Conservation (phyloP, 1,140 invertebrate species). For the Drosophila takahashii region DNA sequence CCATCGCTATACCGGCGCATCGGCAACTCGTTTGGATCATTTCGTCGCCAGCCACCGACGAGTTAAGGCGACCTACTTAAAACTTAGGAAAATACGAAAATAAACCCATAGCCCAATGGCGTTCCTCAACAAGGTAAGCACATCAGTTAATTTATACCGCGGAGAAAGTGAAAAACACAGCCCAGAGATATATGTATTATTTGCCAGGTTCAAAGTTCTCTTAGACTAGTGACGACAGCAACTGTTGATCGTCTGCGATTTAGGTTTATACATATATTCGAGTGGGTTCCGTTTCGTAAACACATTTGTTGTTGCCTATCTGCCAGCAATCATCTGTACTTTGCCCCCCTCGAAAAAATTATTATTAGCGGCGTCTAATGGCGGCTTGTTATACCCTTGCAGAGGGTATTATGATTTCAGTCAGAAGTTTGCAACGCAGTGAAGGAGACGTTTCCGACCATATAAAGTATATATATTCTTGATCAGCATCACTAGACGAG, state of each 20-base stretch:
- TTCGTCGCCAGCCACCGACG: constrained; percentile 42
- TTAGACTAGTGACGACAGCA: constrained; percentile 39
- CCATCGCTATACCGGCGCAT: constrained; percentile 23
- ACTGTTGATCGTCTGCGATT: constrained; percentile 39
- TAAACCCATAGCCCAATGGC: constrained; percentile 59
- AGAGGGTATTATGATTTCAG: no score
- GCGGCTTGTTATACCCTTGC: no score
- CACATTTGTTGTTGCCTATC: constrained; percentile 40
- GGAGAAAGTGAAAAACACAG: constrained; percentile 28
- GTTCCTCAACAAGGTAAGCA: constrained; percentile 79
- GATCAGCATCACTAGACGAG: no score
- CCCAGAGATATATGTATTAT: not conserved
- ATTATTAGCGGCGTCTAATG: constrained; percentile 40
- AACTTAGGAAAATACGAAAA: constrained; percentile 23
- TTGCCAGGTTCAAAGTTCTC: constrained; percentile 36
- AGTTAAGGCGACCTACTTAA: constrained; percentile 57
- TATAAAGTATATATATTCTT: no score
- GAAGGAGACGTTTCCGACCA: no score
- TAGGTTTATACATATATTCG: not conserved
- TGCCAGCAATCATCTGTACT: constrained; percentile 53
- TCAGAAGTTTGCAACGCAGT: no score
- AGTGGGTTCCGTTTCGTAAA: constrained; percentile 21
- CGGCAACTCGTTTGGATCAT: constrained; percentile 59
- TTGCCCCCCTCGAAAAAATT: constrained; percentile 54
- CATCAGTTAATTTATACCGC: not conserved